A percentile compares a stretch with the other conserved stretches of the same genome.
phyloP scores from a whole-genome alignment of 2,797 vertebrate genomes.

The Fringilla coelebs region DNA sequence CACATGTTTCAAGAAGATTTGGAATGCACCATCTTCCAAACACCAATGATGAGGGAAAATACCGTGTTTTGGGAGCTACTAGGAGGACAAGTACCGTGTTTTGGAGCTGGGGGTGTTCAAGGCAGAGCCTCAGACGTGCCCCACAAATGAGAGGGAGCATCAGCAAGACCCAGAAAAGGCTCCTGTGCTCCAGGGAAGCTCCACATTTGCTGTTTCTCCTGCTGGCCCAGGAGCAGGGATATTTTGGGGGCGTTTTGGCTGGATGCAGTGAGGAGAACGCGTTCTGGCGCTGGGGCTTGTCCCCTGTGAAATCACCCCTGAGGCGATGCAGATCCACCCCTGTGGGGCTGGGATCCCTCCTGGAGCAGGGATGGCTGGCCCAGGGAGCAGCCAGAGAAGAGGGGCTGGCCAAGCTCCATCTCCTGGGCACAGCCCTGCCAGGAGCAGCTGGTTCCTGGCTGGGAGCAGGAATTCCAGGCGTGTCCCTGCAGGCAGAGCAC shows the following conservation, averaged over 20 bases:
- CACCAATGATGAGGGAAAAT: background rate
- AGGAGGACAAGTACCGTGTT: background rate
- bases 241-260: background rate
- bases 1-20: background rate
- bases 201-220: background rate
- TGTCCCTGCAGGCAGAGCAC: background rate
- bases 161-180: background rate
- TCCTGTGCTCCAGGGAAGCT: background rate
- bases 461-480: background rate
- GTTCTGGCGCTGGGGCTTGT: background rate
- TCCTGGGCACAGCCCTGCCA: background rate
- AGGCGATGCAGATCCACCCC: background rate
- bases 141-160: background rate
- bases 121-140: background rate
- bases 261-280: background rate
- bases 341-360: background rate
- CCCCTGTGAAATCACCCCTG: background rate
- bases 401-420: background rate
- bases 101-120: background rate
- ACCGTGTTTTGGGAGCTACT: background rate
- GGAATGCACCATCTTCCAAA: background rate
- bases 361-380: background rate
- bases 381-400: background rate
- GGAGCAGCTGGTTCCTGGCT: background rate
- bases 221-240: background rate